Evolutionary conservation across 2,113 vertebrate genomes (phyloP), one percentile per base, ranked within the genome.

Genomic region (Eptesicus fuscus): DNA sequence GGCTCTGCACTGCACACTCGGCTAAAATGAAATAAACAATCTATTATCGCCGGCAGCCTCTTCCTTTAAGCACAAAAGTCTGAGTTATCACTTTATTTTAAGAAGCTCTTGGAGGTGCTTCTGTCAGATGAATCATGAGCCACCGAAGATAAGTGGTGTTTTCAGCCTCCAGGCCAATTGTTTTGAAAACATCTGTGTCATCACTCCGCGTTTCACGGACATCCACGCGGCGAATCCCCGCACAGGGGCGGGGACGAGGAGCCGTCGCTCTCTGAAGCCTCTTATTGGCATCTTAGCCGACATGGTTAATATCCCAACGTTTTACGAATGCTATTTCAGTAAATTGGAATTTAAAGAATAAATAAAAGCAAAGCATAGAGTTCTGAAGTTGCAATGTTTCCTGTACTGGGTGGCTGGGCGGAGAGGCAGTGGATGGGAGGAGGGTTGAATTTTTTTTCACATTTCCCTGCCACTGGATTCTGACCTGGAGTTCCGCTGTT

Each of bases 21-120:
- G 88, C 51, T 51, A 53, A 93, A 83, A 42, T 28, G 90, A 83
- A 74, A 79, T 32, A 84, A 86, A 78, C 83, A 63, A 79, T 71
- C 73, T 35, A 32, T 73, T 65, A 83, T 76, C 44, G 0, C 84
- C 7, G 42, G n/a, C 82, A 59, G 76, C n/a, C 69, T 90, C 93
- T 93, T 93, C 95, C 95, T 93, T 67, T 84, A 51, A 83, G 51
- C 49, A 35, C 59, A 53, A 1, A 73, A 35, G 65, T 91, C 90
- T 77, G 77, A 88, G 67, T 85, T 84, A 90, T 88, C 53, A 9
- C 73, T 90, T 93, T 90, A 93, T 94, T 93, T 92, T 93, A 95
- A 85, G 96, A 90, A 76, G 35, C 42, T 35, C 79, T 77, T 18
- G 6, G 84, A 93, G 88, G 67, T 9, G 35, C 76, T 80, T 73